Base-by-base conservation (phyloP, 35 echinoderm and acorn worm species). In the Strongylocentrotus purpuratus region DNA sequence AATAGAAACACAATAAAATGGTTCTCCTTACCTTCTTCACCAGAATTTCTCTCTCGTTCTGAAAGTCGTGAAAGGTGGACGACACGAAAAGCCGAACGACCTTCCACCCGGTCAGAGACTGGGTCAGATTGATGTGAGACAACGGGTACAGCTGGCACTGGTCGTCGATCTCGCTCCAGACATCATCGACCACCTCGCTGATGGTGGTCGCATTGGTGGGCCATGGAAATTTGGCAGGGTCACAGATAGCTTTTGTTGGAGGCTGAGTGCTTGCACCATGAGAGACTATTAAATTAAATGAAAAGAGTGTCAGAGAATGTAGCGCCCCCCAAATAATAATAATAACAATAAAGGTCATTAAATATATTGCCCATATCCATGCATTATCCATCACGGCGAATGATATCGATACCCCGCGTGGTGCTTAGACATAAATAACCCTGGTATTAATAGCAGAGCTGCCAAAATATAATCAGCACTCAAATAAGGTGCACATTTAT, bases 41-140 rank as follows among this genome's bases (percentile, higher is more conserved):
- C 46, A 99, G 86, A 7, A 97, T 92, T 47, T 99, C 98, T 92
- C 98, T 92, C 92, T 99, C 98, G 89, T 96, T 96, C 71, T 97
- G 96, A 33, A 95, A 97, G 92, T 99, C 97, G 28, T 96, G 94
- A 59, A 99, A 99, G 35, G 98, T 99, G 2, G 97, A 97, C 3
- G 97, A 97, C 33, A 99, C 98, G 93, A 99, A 99, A 2, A 99
- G 97, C 31, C 98, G 94, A 22, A 99, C 89, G n/a, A 94, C 97
- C 94, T 96, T 97, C 98, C 98, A 99, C 13, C 96, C 98, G 31
- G 92, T 55, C 22, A 78, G 65, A 8, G 45, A 13, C 17, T 31
- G 31, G 2, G 86, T 31, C 3, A 31, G 45, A n/a, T 47, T 31
- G 22, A 35, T 47, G 7, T 96, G 33, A 7, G 28, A 32, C 25